phyloP scores from a whole-genome alignment of 1,140 invertebrate species.

The Monochamus saltuarius region DNA sequence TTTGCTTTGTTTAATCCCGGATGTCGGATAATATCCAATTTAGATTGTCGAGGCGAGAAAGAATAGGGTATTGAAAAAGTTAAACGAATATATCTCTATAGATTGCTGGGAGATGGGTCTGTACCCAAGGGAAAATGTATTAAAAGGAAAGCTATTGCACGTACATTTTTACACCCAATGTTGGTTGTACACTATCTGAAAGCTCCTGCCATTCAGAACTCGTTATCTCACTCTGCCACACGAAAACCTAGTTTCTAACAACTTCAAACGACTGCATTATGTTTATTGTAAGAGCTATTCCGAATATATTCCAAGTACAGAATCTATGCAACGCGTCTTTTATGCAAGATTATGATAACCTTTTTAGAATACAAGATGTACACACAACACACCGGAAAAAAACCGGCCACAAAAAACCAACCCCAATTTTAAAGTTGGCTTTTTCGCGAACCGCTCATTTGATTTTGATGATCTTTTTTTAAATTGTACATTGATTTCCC shows the following conservation, averaged over 20 bases:
- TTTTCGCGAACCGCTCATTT: too few relatives aligned
- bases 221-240: constrained; percentile 12
- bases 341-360: too few relatives aligned
- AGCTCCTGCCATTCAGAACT: constrained; percentile 2
- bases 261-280: constrained; percentile 12
- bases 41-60: constrained; percentile 8
- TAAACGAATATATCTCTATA: constrained; percentile 25
- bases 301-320: too few relatives aligned
- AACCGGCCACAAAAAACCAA: too few relatives aligned
- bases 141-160: not conserved
- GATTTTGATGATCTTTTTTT: too few relatives aligned
- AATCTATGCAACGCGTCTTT: too few relatives aligned
- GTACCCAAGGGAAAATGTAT: constrained; percentile 20
- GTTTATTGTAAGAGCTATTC: constrained; percentile 2
- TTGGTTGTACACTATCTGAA: too few relatives aligned
- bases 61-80: constrained; percentile 13
- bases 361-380: too few relatives aligned
- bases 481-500: too few relatives aligned
- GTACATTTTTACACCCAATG: too few relatives aligned
- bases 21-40: constrained; percentile 20
- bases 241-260: not conserved
- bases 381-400: too few relatives aligned
- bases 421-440: too few relatives aligned
- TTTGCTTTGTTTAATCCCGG: constrained; percentile 2
- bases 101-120: constrained; percentile 24